Evolutionary conservation across 2,113 vertebrate genomes (phyloP), one percentile per base, ranked within the genome.

Genomic region (Chunga burmeisteri): DNA sequence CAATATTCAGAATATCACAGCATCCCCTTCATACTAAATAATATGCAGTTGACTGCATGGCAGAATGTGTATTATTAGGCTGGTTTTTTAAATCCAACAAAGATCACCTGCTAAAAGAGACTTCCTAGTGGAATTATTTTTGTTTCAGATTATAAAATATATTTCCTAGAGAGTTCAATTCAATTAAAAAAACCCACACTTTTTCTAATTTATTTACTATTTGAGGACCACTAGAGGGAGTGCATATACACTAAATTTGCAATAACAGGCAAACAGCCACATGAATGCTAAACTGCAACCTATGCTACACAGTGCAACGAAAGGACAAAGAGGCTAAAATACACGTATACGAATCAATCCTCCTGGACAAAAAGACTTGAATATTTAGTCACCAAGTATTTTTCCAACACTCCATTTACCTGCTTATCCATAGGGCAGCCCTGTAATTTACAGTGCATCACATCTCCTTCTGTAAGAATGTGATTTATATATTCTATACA

Each of bases 211-310:
- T 13, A 66, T 34, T 62, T 34, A 30, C 27, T 18, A 34, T 9
- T 18, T 30, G 36, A 34, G 38, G 42, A 38, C 78, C 97, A 9
- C 86, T 25, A 85, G 97, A 62, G 96, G 96, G 97, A 18, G 96
- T 7, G 13, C 66, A 75, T 2, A 74, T 3, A 87, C 90, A 34
- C 81, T 4, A 7, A 36, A 70, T 52, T 59, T 26, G 58, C 32
- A 55, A 71, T 34, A 30, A 8, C 25, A 42, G 32, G 13, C 14
- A 7, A 53, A 83, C 4, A 36, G n/a, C 55, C 66, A 36, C 77
- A 46, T 4, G 21, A 80, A 80, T 61, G 72, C 25, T 75, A 23
- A 56, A 44, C 32, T 3, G 1, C 42, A 56, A 46, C 42, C 59
- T 29, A 29, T 2, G 0, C 47, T 32, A 67, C 11, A 36, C 18